A percentile compares a stretch with the other conserved stretches of the same genome.
Conservation (phyloP, 2,113 vertebrate genomes). For the Cheilinus undulatus region DNA sequence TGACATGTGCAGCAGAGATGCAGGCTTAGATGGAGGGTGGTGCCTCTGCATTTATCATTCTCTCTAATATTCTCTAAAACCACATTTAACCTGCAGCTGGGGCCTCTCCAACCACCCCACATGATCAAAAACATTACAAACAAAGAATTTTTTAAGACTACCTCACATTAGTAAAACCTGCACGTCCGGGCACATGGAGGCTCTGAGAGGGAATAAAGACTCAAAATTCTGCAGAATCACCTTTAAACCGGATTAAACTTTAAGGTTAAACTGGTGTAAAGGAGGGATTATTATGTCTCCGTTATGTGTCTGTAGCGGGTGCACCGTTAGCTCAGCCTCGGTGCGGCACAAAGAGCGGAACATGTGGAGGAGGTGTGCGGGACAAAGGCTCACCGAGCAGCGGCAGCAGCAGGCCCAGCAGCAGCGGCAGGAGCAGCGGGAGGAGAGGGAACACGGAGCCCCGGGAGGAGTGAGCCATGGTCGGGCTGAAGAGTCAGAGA, state of each 20-base stretch:
- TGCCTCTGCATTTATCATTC: slow-evolving; percentile 1
- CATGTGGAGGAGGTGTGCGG: slow-evolving; percentile 12
- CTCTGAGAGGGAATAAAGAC: too few species aligned
- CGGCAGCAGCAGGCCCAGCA: slow-evolving; percentile 26
- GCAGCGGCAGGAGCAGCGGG: slow-evolving; percentile 49
- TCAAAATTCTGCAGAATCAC: too few species aligned
- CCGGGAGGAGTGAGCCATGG: slow-evolving; percentile 21
- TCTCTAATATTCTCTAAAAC: background rate
- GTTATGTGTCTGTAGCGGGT: background rate
- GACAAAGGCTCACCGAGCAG: slow-evolving; percentile 74
- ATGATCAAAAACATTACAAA: too few species aligned
- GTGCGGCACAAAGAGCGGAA: slow-evolving; percentile 44
- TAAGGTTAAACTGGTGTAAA: too few species aligned
- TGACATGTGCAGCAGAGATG: background rate
- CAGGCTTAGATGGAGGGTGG: slow-evolving; percentile 30
- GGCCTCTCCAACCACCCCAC: fast-evolving
- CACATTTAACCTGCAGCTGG: background rate
- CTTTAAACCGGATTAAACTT: too few species aligned
- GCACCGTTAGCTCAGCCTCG: slow-evolving; percentile 23
- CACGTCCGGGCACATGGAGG: background rate
- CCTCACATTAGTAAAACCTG: background rate
- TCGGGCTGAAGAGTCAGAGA: background rate
- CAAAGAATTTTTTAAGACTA: background rate
- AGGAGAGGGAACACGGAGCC: slow-evolving; percentile 56
- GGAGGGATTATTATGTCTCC: too few species aligned